These are phyloP conservation scores for Magallana nippona DNA, from an alignment of 2,888 invertebrate species.

Conservation along the genomic window DNA sequence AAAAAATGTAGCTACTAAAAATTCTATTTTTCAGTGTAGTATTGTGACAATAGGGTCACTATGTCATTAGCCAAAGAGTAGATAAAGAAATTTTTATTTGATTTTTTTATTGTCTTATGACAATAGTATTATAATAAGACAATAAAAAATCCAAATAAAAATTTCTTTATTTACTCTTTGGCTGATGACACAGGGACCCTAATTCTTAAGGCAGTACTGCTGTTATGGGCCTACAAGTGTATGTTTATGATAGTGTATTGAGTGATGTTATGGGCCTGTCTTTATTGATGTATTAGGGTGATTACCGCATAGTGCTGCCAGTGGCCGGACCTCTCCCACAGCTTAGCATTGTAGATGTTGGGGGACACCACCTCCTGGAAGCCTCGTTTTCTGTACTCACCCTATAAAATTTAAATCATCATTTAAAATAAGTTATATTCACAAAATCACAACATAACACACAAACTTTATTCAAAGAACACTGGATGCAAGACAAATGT, in stretches of 20 bases:
- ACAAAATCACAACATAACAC: too few species aligned
- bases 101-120: too few species aligned
- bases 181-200: too few species aligned
- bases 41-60: too few species aligned
- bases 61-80: too few species aligned
- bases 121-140: too few species aligned
- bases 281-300: neutral
- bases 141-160: too few species aligned
- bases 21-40: too few species aligned
- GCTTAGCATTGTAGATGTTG: constrained; percentile 93
- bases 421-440: too few species aligned
- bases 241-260: too few species aligned
- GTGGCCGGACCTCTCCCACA: constrained; percentile 89
- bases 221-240: neutral
- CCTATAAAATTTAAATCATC: constrained; percentile 68
- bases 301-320: constrained; percentile 79
- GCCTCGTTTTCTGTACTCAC: constrained; percentile 93
- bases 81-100: too few species aligned
- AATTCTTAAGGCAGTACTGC: neutral
- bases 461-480: neutral
- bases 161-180: too few species aligned
- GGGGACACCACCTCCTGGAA: constrained; percentile 95
- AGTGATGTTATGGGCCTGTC: neutral
- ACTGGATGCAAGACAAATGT: neutral
- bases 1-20: neutral